Evolutionary conservation across 35 echinoderm and acorn worm species (phyloP).

Genomic region (Anneissia japonica): DNA sequence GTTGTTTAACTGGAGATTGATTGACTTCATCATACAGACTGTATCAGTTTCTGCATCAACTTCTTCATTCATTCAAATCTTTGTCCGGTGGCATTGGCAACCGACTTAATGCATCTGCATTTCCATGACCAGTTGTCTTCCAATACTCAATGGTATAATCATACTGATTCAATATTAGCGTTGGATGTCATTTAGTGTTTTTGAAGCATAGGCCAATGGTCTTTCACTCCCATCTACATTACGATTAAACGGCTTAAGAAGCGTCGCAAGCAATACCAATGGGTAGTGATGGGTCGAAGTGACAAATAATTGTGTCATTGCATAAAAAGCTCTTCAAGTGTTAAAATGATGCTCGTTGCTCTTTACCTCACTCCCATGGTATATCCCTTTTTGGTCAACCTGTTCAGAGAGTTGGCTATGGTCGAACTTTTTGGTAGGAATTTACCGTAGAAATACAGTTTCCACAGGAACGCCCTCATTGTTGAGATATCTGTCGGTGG

Average conservation of each 20-base stretch:
- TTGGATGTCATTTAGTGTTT: slow-evolving; percentile 7
- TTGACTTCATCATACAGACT: not conserved
- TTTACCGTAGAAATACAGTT: slow-evolving; percentile 60
- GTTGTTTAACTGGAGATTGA: not conserved
- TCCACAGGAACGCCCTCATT: slow-evolving; percentile 44
- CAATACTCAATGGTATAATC: not conserved
- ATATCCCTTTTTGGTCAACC: slow-evolving; percentile 18
- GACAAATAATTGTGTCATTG: slow-evolving; percentile 6
- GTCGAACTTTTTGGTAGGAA: slow-evolving; percentile 62
- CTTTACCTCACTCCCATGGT: slow-evolving; percentile 38
- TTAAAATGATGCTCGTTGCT: slow-evolving; percentile 40
- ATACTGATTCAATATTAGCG: not conserved
- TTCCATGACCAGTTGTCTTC: not conserved
- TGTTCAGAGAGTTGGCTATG: slow-evolving; percentile 32
- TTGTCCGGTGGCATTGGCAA: not conserved
- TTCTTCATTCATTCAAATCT: not conserved
- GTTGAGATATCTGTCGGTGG: slow-evolving; percentile 30
- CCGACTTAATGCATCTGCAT: slow-evolving; percentile 14
- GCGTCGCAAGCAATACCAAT: slow-evolving; percentile 34
- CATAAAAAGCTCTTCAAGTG: slow-evolving; percentile 28
- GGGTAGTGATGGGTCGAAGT: slow-evolving; percentile 7
- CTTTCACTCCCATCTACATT: slow-evolving; percentile 17
- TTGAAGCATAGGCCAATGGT: slow-evolving; percentile 54
- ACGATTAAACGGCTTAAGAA: slow-evolving; percentile 28
- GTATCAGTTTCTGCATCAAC: not conserved